Conservation (phyloP, 2,797 vertebrate genomes). For the Muraenolepis orangiensis region DNA sequence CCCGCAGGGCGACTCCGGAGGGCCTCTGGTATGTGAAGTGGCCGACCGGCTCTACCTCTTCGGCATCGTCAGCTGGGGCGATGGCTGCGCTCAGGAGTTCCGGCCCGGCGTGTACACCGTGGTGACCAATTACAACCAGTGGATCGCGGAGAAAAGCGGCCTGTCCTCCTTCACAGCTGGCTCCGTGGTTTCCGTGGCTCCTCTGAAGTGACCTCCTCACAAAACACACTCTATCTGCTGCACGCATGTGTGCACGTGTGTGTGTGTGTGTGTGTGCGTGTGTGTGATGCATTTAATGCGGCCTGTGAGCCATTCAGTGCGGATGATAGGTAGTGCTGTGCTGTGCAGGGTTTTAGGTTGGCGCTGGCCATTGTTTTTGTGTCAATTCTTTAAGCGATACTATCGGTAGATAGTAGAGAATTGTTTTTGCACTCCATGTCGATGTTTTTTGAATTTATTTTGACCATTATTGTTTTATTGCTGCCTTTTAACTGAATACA, state of each 20-base stretch:
- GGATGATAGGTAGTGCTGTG: background rate
- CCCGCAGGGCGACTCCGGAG: conserved; percentile 91
- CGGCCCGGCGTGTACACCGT: conserved; percentile 91
- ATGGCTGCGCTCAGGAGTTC: conserved; percentile 74
- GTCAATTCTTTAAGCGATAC: background rate
- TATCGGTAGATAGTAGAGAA: background rate
- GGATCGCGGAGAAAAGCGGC: conserved; percentile 75
- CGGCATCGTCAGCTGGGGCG: conserved; percentile 93
- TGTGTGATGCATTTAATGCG: background rate
- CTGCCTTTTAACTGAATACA: background rate
- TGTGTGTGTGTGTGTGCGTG: background rate
- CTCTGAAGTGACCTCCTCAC: conserved; percentile 35
- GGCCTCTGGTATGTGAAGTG: conserved; percentile 83
- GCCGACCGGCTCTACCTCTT: conserved; percentile 73
- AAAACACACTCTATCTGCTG: background rate
- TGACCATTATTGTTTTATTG: background rate
- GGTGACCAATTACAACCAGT: conserved; percentile 82
- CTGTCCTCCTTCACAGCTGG: conserved; percentile 40
- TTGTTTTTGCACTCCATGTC: background rate
- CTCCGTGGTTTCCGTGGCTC: conserved; percentile 46
- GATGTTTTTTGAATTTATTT: background rate
- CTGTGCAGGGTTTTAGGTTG: background rate
- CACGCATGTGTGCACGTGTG: no score
- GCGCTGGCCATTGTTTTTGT: background rate
- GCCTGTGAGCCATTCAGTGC: background rate